phyloP scores from a whole-genome alignment of 2,888 invertebrate species.

The Epistrophe eligans region DNA sequence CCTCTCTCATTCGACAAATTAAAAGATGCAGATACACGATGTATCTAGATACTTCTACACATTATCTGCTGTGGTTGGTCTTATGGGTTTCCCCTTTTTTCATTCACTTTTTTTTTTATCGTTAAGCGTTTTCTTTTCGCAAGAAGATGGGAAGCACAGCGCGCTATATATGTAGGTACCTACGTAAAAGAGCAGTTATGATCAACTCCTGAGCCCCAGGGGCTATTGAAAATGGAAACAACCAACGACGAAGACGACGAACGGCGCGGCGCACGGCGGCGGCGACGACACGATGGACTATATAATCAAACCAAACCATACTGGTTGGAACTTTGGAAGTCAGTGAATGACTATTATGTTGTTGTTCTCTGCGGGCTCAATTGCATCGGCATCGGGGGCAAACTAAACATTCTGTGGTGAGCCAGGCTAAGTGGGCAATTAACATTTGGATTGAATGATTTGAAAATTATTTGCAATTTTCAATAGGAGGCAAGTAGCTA shows the following conservation, averaged over 20 bases:
- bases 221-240: slow-evolving; percentile 25
- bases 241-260: not conserved
- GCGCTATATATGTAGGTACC: not conserved
- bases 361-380: slow-evolving; percentile 20
- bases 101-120: slow-evolving; percentile 22
- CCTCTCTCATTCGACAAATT: slow-evolving; percentile 54
- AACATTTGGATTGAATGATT: slow-evolving; percentile 64
- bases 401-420: slow-evolving; percentile 14
- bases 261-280: too few relatives aligned
- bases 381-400: slow-evolving; percentile 10
- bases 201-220: slow-evolving; percentile 6
- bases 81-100: slow-evolving; percentile 17
- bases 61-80: slow-evolving; percentile 1
- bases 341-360: slow-evolving; percentile 15
- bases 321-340: slow-evolving; percentile 30
- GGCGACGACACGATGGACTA: slow-evolving; percentile 2
- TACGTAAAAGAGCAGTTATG: slow-evolving; percentile 16
- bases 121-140: slow-evolving; percentile 1
- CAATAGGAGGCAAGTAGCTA: slow-evolving; percentile 6
- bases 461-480: slow-evolving; percentile 54
- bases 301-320: slow-evolving; percentile 40
- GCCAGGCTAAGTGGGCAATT: slow-evolving; percentile 61
- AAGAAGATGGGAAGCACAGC: not conserved
- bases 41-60: not conserved
- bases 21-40: slow-evolving; percentile 62